Base-by-base conservation (phyloP, 2,113 vertebrate genomes). In the Rhineura floridana region DNA sequence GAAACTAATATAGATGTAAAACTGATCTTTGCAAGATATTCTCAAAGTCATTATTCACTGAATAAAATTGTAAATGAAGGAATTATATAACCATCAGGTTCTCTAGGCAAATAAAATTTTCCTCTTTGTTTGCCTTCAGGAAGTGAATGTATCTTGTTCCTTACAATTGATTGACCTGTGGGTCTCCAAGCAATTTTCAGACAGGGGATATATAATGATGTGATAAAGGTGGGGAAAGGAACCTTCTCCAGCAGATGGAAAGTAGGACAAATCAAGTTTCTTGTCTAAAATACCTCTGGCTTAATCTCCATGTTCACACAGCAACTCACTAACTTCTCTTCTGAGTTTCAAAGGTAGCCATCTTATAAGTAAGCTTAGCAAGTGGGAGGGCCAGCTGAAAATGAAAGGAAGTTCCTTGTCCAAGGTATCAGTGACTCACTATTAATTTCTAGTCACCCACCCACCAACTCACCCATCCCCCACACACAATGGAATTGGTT, bases 11-110 rank as follows among this genome's bases (percentile, higher is more conserved):
- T 75, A 89, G 19, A 42, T 0, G 0, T 85, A 70, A 93, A 91
- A 81, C 33, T 63, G 39, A 85, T 92, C 80, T 91, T 91, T 85
- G 67, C 67, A 62, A 85, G 80, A 50, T 86, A 84, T 59, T 93
- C 52, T 81, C 42, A 1, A 87, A 94, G 75, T 89, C 73, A 55
- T 93, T 90, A 86, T 90, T 93, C 62, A 46, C 9, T 78, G 86
- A 93, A 91, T 88, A 87, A 79, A 86, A 84, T 88, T 85, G 55
- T 15, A 93, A 93, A 89, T 88, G 59, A 91, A 77, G 42, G 13
- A 30, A 67, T 90, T 93, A 63, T 77, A 52, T 91, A 92, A 91
- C 83, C 72, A 78, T 70, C 85, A 62, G 23, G 7, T 90, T 91
- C 76, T 89, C 36, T 78, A 85, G 81, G 87, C 87, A 79, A 89